Evolutionary conservation across 23 tunicate species (phyloP).

Genomic region (Corella eumyota): DNA sequence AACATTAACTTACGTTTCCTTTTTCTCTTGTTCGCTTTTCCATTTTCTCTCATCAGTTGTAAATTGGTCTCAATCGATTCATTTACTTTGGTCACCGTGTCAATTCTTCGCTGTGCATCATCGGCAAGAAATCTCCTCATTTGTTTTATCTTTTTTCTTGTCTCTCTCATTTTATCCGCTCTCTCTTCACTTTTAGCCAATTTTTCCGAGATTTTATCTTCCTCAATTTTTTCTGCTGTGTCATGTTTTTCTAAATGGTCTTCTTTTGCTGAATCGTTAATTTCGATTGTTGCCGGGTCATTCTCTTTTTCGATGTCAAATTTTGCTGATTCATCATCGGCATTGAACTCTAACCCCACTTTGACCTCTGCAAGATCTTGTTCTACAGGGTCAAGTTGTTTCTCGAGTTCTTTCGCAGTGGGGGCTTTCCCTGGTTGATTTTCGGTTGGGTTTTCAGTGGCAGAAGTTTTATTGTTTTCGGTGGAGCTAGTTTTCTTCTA

Average conservation of each 20-base stretch:
- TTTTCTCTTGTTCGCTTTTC: background rate
- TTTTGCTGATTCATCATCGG: conserved; percentile 28
- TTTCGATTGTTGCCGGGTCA: too few species aligned
- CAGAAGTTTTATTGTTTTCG: conserved; percentile 5
- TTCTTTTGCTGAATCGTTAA: too few species aligned
- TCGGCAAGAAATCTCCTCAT: conserved; percentile 25
- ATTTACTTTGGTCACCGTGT: conserved; percentile 9
- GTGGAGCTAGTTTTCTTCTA: background rate
- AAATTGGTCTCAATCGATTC: conserved; percentile 7
- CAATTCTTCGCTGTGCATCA: conserved; percentile 10
- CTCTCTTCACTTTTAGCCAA: background rate
- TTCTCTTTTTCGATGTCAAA: too few species aligned
- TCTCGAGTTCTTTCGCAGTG: conserved; percentile 57
- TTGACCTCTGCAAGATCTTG: conserved; percentile 67
- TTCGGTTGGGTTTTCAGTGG: background rate
- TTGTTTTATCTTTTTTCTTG: conserved; percentile 11
- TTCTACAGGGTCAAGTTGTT: conserved; percentile 32
- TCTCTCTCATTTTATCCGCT: conserved; percentile 1
- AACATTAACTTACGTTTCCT: background rate
- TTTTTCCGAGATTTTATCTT: too few species aligned
- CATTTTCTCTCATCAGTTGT: background rate
- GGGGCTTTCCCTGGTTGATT: conserved; percentile 4
- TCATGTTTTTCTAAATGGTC: too few species aligned
- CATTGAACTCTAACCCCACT: conserved; percentile 46
- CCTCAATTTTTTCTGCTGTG: too few species aligned